Evolutionary conservation across 1,140 invertebrate genomes (phyloP).

Genomic region (Drosophila littoralis): DNA sequence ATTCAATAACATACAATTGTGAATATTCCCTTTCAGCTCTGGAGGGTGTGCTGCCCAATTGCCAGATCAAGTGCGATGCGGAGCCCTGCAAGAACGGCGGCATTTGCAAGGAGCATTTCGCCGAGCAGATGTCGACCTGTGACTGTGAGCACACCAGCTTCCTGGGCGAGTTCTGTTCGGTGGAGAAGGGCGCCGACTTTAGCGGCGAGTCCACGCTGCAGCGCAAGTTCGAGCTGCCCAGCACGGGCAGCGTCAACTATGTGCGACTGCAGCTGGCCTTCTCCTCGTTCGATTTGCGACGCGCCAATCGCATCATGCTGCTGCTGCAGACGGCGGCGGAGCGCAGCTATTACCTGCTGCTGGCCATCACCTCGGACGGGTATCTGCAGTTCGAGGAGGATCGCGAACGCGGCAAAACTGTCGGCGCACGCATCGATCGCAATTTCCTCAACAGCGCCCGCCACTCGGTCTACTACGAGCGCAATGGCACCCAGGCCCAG

Average conservation of each 20-base stretch:
- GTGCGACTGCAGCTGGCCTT: constrained; percentile 93
- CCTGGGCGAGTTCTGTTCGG: constrained; percentile 90
- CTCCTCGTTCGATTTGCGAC: constrained; percentile 90
- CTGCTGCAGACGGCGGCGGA: constrained; percentile 92
- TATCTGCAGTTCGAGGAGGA: constrained; percentile 94
- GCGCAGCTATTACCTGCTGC: constrained; percentile 92
- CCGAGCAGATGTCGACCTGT: constrained; percentile 92
- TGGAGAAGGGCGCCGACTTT: constrained; percentile 94
- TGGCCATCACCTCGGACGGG: constrained; percentile 92
- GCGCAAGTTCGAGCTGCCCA: constrained; percentile 89
- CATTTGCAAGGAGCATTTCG: constrained; percentile 94
- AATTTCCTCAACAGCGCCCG: constrained; percentile 92
- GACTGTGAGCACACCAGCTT: constrained; percentile 95
- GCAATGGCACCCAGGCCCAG: constrained; percentile 89
- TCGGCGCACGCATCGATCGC: constrained; percentile 89
- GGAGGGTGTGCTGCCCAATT: constrained; percentile 90
- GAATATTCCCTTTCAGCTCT: constrained; percentile 39
- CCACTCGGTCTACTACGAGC: constrained; percentile 93
- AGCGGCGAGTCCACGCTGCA: constrained; percentile 93
- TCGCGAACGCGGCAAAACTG: constrained; percentile 88
- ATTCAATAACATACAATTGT: no score
- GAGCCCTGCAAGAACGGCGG: constrained; percentile 95
- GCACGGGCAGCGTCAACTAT: constrained; percentile 87
- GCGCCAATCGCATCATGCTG: constrained; percentile 90
- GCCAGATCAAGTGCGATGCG: constrained; percentile 94